Base-by-base conservation (phyloP, 1,140 invertebrate genomes). In the Cataglyphis hispanica region DNA sequence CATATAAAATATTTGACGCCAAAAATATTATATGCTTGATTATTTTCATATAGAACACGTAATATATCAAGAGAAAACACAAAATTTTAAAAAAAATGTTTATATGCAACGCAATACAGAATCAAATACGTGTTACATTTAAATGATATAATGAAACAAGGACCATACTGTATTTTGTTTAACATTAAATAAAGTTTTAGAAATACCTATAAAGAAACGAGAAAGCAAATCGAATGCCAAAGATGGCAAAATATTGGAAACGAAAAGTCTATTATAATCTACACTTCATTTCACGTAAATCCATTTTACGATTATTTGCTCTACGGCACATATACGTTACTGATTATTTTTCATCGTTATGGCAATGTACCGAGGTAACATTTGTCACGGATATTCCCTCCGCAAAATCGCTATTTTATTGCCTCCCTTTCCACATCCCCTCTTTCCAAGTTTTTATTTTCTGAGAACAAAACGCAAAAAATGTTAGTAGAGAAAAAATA, bases 341-440 rank as follows among this genome's bases (percentile, higher is more conserved):
- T 7, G 25, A 40, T 60, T 74, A 74, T 66, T 43, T 60, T 70
- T 74, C 37, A 72, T 31, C 25, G 11, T 69, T 58, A 34, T 43
- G 37, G 6, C 27, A 60, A 58, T 60, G 4, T 40, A 56, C 6
- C 13, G 3, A 22, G 4, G 13, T 43, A 70, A 70, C 19, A 40
- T 22, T 58, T 70, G 11, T 7, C 13, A 72, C 16, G 4, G 25
- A 58, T 56, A 70, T 60, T 58, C 2, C 4, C 11, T 60, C 11
- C 25, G 19, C 31, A 60, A 81, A 81, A 72, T 81, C 34, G 37
- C 50, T 72, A 31, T 27, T 72, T 81, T 56, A 81, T 69, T 69
- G 50, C 6, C 10, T 66, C 16, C 46, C 16, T 50, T 50, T 19
- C 3, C 46, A 50, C 46, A 27, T 16, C 37, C 2, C 4, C 19